These are phyloP conservation scores for Hybognathus amarus DNA, from an alignment of 2,797 vertebrate genomes.

Conservation along the genomic window DNA sequence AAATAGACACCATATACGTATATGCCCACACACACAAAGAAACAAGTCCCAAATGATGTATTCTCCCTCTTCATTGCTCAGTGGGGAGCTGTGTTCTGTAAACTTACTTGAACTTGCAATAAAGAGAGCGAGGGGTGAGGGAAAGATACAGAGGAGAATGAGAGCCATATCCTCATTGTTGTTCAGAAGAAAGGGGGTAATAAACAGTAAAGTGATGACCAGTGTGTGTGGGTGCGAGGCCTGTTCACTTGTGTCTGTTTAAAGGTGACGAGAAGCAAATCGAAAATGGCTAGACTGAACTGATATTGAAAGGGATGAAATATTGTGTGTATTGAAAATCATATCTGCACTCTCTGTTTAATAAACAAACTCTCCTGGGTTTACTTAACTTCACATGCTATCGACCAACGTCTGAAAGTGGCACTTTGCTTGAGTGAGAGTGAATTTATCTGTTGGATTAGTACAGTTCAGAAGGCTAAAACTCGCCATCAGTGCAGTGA, in stretches of 20 bases:
- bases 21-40: constrained; percentile 59
- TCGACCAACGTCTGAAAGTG: neutral
- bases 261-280: constrained; percentile 26
- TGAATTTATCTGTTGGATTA: constrained; percentile 23
- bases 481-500: constrained; percentile 19
- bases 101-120: constrained; percentile 59
- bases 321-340: constrained; percentile 21
- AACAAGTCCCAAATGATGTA: constrained; percentile 54
- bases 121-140: constrained; percentile 54
- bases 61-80: constrained; percentile 57
- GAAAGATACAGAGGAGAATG: constrained; percentile 24
- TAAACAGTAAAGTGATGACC: constrained; percentile 34
- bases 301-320: constrained; percentile 21
- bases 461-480: constrained; percentile 27
- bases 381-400: neutral
- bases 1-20: neutral
- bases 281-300: constrained; percentile 23
- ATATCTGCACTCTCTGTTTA: constrained; percentile 1
- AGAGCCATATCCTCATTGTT: constrained; percentile 37
- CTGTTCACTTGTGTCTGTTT: neutral
- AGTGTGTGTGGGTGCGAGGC: neutral
- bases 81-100: constrained; percentile 66
- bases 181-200: constrained; percentile 22
- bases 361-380: constrained; percentile 11
- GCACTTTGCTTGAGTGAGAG: neutral